These are phyloP conservation scores for Campoplex nolae DNA, from an alignment of 2,888 invertebrate species.

Conservation along the genomic window DNA sequence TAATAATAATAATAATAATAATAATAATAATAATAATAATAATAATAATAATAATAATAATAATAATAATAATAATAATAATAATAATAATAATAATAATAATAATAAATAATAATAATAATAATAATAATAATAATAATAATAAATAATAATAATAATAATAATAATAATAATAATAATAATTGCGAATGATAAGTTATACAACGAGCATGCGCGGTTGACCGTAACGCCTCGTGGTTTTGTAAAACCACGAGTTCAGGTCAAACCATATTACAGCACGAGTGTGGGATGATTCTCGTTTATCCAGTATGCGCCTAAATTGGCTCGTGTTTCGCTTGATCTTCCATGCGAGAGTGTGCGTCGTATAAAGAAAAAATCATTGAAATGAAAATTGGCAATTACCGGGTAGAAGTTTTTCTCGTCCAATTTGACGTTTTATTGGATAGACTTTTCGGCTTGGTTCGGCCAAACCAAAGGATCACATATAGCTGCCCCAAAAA, in stretches of 20 bases:
- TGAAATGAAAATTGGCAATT: constrained; percentile 22
- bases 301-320: constrained; percentile 7
- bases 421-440: neutral
- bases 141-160: too few relatives aligned
- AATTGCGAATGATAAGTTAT: constrained; percentile 38
- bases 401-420: neutral
- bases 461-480: neutral
- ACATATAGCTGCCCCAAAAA: neutral
- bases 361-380: neutral
- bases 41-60: too few relatives aligned
- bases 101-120: too few relatives aligned
- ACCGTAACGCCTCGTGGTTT: constrained; percentile 45
- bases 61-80: too few relatives aligned
- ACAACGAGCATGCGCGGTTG: constrained; percentile 50
- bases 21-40: too few relatives aligned
- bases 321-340: constrained; percentile 7
- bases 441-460: neutral
- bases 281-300: constrained; percentile 33
- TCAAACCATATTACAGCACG: neutral
- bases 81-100: too few relatives aligned
- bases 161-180: too few relatives aligned
- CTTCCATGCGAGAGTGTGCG: constrained; percentile 9
- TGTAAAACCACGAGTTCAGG: neutral
- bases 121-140: too few relatives aligned
- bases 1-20: too few relatives aligned